Evolutionary conservation across 2,888 invertebrate genomes (phyloP).

Genomic region (Malthinus flaveolus): DNA sequence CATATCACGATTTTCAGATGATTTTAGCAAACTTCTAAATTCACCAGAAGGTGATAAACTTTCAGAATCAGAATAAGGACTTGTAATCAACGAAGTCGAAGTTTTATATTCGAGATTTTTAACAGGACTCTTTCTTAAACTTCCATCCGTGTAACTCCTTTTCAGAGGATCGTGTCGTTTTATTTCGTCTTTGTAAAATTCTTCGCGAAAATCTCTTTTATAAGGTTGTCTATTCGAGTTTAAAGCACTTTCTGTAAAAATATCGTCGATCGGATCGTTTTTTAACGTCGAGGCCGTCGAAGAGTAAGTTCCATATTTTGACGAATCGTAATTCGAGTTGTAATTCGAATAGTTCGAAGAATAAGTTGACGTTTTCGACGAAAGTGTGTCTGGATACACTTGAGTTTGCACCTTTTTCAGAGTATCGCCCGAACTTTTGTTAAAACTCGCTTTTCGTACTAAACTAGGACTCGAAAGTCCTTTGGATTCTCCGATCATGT

Average conservation of each 20-base stretch:
- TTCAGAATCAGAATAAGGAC: slow-evolving; percentile 53
- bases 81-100: slow-evolving; percentile 42
- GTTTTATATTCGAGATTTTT: slow-evolving; percentile 41
- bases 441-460: slow-evolving; percentile 71
- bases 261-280: slow-evolving; percentile 52
- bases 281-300: slow-evolving; percentile 22
- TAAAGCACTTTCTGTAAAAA: slow-evolving; percentile 52
- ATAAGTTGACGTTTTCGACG: slow-evolving; percentile 41
- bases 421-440: slow-evolving; percentile 51
- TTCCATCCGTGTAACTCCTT: slow-evolving; percentile 52
- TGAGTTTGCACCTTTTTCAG: slow-evolving; percentile 53
- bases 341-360: slow-evolving; percentile 24
- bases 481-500: slow-evolving; percentile 50
- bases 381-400: slow-evolving; percentile 46
- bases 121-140: slow-evolving; percentile 46
- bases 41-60: slow-evolving; percentile 53
- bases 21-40: slow-evolving; percentile 45
- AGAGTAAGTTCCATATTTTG: slow-evolving; percentile 28
- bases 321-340: slow-evolving; percentile 17
- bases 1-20: slow-evolving; percentile 58
- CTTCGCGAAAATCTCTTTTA: slow-evolving; percentile 50
- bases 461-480: slow-evolving; percentile 83
- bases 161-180: slow-evolving; percentile 51
- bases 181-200: slow-evolving; percentile 49
- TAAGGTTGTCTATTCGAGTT: slow-evolving; percentile 46